phyloP scores from a whole-genome alignment of 2,797 vertebrate genomes.

The Chaunax sp. region DNA sequence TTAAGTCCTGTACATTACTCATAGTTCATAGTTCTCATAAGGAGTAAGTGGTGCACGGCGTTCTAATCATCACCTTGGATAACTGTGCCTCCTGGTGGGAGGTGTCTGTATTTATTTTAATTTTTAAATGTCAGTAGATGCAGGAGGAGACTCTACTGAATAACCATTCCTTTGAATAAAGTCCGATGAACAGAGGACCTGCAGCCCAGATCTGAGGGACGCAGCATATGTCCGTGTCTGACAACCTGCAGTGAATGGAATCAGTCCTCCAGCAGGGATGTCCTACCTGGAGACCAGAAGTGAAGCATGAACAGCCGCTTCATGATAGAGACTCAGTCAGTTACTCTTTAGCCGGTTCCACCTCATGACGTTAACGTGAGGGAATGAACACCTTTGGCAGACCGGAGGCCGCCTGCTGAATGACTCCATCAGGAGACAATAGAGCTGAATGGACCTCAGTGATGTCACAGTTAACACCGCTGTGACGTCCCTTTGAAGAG shows the following conservation, averaged over 20 bases:
- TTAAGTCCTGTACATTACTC: no score
- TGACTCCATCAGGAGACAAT: slow-evolving; percentile 66
- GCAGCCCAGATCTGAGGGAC: no score
- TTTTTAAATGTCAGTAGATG: neutral
- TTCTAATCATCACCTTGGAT: slow-evolving; percentile 26
- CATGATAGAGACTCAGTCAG: no score
- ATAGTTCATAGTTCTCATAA: no score
- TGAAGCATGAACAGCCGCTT: no score
- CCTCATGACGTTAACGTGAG: slow-evolving; percentile 70
- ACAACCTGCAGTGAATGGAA: no score
- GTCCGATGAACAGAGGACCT: no score
- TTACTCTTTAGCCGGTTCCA: no score
- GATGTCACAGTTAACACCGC: slow-evolving; percentile 70
- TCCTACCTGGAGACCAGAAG: no score
- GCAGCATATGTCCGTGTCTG: no score
- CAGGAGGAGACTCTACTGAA: no score
- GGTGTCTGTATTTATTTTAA: slow-evolving; percentile 30
- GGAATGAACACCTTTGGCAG: slow-evolving; percentile 69
- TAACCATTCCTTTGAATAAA: slow-evolving; percentile 17
- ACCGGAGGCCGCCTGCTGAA: slow-evolving; percentile 79
- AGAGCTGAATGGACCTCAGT: slow-evolving; percentile 75
- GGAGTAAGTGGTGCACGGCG: slow-evolving; percentile 15
- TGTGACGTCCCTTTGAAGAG: slow-evolving; percentile 80
- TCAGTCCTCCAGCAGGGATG: slow-evolving; percentile 25
- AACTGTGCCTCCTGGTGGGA: slow-evolving; percentile 55